These are phyloP conservation scores for Crematogaster levior DNA, from an alignment of 2,888 invertebrate genomes.

Conservation along the genomic window DNA sequence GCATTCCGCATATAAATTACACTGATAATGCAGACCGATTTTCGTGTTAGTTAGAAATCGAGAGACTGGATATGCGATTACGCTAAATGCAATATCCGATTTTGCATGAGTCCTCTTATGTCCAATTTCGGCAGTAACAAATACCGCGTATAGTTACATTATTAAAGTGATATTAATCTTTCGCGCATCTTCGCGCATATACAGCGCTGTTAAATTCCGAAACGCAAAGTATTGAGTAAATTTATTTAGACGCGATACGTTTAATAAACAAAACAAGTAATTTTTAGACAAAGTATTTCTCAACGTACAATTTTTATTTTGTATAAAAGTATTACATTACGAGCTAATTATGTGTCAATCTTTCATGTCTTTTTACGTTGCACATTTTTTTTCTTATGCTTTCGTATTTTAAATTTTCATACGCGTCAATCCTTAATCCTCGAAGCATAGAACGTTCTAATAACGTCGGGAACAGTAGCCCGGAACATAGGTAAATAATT, in stretches of 20 bases:
- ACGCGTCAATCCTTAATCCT: background rate
- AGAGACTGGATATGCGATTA: constrained; percentile 37
- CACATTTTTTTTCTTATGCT: background rate
- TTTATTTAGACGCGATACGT: background rate
- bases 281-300: background rate
- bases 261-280: background rate
- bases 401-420: background rate
- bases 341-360: background rate
- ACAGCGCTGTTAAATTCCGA: background rate
- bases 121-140: background rate
- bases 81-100: constrained; percentile 34
- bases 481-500: background rate
- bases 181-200: constrained; percentile 5
- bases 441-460: background rate
- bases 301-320: constrained; percentile 4
- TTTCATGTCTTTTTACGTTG: background rate
- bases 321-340: background rate
- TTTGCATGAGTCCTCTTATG: constrained; percentile 9
- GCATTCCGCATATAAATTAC: constrained; percentile 52
- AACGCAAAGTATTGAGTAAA: background rate
- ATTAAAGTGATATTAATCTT: constrained; percentile 28
- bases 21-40: constrained; percentile 44
- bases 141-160: constrained; percentile 3
- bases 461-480: background rate
- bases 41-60: constrained; percentile 46